Percentiles rank a stretch among this genome's conserved stretches.
phyloP scores from a whole-genome alignment of 2,113 vertebrate species.

The Bettongia penicillata region DNA sequence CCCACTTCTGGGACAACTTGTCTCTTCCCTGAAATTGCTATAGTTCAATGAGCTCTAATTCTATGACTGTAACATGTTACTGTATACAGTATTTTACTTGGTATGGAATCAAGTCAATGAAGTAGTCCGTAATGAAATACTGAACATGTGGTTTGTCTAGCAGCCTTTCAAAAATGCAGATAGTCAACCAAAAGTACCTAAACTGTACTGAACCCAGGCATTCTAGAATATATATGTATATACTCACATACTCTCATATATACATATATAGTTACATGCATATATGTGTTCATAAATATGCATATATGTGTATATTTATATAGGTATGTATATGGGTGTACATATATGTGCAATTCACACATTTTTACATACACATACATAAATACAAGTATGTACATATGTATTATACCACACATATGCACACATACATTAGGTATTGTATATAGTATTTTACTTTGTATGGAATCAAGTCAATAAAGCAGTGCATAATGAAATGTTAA shows the following conservation, averaged over 20 bases:
- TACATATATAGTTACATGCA: no score
- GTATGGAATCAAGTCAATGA: background rate
- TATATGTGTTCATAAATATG: no score
- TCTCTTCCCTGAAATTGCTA: background rate
- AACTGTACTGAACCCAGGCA: background rate
- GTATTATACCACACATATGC: no score
- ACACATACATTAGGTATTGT: no score
- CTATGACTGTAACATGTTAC: background rate
- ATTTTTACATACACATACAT: no score
- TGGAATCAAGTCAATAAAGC: background rate
- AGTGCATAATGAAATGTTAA: background rate
- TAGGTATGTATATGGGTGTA: no score
- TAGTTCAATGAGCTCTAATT: background rate
- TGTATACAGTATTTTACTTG: background rate
- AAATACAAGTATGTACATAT: no score
- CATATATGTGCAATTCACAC: no score
- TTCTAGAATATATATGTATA: background rate
- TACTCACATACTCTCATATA: no score
- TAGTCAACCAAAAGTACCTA: background rate
- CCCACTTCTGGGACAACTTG: background rate
- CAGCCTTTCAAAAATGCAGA: background rate
- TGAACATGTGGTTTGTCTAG: background rate
- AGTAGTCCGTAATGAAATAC: background rate
- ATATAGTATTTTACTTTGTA: background rate
- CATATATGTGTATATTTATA: no score